Conservation (phyloP, 2,113 vertebrate genomes). For the Dicerorhinus sumatrensis region DNA sequence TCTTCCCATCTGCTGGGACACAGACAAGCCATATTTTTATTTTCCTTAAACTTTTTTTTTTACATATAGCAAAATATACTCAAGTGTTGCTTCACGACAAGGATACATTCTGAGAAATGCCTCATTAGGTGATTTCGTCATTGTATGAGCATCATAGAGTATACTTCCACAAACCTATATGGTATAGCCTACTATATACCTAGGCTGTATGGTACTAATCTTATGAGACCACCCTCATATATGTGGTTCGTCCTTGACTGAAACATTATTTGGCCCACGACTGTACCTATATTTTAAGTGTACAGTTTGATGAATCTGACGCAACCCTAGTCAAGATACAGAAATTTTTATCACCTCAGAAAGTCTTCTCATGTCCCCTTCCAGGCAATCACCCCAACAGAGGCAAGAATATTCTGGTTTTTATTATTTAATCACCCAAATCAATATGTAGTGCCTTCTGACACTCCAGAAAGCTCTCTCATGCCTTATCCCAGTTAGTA, state of each 20-base stretch:
- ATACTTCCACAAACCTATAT: too few species aligned
- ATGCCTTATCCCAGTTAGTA: not conserved
- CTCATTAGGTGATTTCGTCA: too few species aligned
- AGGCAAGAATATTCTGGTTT: not conserved
- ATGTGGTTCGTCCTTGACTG: too few species aligned
- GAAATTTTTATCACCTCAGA: not conserved
- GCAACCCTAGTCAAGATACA: not conserved
- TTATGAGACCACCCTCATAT: too few species aligned
- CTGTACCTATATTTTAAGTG: not conserved
- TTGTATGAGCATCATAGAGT: too few species aligned
- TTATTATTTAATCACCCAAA: not conserved
- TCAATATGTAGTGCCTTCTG: not conserved
- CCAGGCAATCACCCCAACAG: not conserved
- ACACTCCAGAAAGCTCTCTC: not conserved
- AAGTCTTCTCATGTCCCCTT: not conserved
- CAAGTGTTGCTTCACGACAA: too few species aligned
- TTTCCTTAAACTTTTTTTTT: not conserved
- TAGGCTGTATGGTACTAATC: too few species aligned
- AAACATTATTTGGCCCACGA: too few species aligned
- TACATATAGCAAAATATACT: not conserved
- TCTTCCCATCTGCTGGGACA: not conserved
- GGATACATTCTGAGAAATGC: too few species aligned
- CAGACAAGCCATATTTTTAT: not conserved
- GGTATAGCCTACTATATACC: too few species aligned
- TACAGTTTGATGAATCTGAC: not conserved